phyloP scores from a whole-genome alignment of 2,113 vertebrate genomes.

The Myiagra hebetior region DNA sequence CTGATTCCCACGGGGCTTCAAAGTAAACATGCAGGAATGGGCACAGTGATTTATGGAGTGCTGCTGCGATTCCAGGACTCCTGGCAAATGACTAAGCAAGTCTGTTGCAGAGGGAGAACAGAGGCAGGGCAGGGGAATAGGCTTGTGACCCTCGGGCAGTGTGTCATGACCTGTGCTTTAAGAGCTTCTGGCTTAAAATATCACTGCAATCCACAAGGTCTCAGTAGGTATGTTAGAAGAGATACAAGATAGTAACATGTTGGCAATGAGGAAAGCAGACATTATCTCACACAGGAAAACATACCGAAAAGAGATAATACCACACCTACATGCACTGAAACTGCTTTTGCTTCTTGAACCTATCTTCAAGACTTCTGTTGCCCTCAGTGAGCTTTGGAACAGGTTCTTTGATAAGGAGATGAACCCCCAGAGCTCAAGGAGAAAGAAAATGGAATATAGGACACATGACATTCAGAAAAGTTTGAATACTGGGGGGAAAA shows the following conservation, averaged over 20 bases:
- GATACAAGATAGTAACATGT: background rate
- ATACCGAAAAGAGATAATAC: background rate
- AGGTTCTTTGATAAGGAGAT: background rate
- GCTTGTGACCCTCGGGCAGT: background rate
- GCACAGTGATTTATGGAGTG: background rate
- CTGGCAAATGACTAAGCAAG: background rate
- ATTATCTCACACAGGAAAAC: background rate
- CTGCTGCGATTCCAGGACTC: background rate
- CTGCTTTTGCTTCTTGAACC: background rate
- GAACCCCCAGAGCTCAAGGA: background rate
- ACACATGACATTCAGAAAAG: background rate
- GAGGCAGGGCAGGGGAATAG: background rate
- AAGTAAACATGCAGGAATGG: background rate
- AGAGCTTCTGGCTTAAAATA: slow-evolving; percentile 3
- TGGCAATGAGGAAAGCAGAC: background rate
- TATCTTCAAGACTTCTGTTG: background rate
- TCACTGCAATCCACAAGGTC: background rate
- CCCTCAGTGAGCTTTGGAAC: background rate
- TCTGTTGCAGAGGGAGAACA: background rate
- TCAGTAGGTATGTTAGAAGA: background rate
- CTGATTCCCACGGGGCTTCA: background rate
- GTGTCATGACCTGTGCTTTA: background rate
- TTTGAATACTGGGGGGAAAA: background rate
- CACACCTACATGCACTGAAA: background rate
- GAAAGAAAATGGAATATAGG: background rate